Conservation (phyloP, 2,113 vertebrate genomes). For the Chionodraco myersi region DNA sequence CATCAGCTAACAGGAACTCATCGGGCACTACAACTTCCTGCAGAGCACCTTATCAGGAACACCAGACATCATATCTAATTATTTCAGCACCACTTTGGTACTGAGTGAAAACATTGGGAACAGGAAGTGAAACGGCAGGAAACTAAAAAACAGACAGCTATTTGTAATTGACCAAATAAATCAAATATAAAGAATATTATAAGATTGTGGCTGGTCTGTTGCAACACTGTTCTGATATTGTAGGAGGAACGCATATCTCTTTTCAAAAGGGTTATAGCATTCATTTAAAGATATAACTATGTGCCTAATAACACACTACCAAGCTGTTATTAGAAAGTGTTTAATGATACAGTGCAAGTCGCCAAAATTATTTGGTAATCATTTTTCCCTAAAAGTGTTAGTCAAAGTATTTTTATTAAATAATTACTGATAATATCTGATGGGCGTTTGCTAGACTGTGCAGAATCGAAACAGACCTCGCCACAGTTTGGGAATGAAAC, state of each 20-base stretch:
- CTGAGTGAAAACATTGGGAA: constrained; percentile 16
- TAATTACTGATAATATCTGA: neutral
- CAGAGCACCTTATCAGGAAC: constrained; percentile 84
- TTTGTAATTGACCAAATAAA: neutral
- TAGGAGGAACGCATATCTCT: neutral
- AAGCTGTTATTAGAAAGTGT: neutral
- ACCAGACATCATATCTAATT: constrained; percentile 76
- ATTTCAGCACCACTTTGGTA: constrained; percentile 39
- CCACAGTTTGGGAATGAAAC: neutral
- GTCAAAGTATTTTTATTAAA: neutral
- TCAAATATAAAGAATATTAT: neutral
- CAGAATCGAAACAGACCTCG: neutral
- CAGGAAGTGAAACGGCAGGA: neutral
- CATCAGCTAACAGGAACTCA: constrained; percentile 85
- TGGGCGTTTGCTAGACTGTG: neutral
- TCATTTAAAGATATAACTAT: neutral
- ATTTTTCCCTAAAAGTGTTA: neutral
- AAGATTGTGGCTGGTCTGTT: neutral
- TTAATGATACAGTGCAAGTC: too few species aligned
- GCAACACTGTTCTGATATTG: too few species aligned
- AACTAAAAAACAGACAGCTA: neutral
- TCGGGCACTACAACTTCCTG: constrained; percentile 88
- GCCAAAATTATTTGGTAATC: neutral
- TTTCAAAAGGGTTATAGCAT: neutral
- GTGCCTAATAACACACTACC: neutral